Evolutionary conservation across 1,140 invertebrate species (phyloP).

Genomic region (Tetraneura akinire): DNA sequence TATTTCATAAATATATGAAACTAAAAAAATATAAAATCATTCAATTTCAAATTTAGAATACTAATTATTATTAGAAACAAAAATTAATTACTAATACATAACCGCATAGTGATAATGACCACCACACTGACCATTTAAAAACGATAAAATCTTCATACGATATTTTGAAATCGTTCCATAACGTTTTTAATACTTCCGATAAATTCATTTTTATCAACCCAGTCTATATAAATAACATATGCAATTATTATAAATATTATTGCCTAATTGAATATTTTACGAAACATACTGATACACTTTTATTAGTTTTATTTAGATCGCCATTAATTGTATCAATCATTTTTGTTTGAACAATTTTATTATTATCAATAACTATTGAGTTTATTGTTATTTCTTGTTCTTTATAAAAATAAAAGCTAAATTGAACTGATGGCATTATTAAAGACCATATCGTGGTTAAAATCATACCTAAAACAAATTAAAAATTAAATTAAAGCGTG

Average conservation of each 20-base stretch:
- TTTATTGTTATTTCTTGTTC: neutral
- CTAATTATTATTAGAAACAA: too few relatives aligned
- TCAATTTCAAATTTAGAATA: too few relatives aligned
- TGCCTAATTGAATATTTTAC: neutral
- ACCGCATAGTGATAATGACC: constrained; percentile 49
- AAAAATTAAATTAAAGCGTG: neutral
- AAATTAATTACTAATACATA: constrained; percentile 46
- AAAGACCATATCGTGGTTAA: constrained; percentile 30
- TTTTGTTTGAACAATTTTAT: neutral
- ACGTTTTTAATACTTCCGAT: constrained; percentile 1
- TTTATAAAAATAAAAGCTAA: constrained; percentile 38
- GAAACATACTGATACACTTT: neutral
- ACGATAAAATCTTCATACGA: constrained; percentile 47
- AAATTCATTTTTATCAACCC: neutral
- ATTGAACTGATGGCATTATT: constrained; percentile 35
- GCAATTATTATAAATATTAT: neutral
- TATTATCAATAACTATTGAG: neutral
- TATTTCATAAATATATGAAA: too few relatives aligned
- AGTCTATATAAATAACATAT: neutral
- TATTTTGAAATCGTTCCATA: constrained; percentile 45
- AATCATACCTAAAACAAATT: constrained; percentile 42
- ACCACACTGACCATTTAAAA: constrained; percentile 52
- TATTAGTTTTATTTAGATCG: neutral
- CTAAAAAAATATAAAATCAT: too few relatives aligned
- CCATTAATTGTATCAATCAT: neutral